A percentile compares a stretch with the other conserved stretches of the same genome.
Evolutionary conservation across 92 coral and sea anemone species (phyloP).

Genomic region (Nematostella vectensis): DNA sequence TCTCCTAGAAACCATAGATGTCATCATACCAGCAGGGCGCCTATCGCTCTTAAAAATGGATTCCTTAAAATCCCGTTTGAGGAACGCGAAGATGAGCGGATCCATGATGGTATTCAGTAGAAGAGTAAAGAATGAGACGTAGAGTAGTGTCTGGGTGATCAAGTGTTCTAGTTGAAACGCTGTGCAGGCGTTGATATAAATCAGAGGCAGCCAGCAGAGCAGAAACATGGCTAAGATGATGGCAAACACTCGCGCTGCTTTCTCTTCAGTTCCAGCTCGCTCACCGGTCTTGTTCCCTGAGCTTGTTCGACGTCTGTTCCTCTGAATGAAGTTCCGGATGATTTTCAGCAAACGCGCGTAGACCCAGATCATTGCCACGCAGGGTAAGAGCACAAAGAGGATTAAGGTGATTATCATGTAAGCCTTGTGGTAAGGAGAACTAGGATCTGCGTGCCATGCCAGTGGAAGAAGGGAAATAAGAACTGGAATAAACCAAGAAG

Average conservation of each 20-base stretch:
- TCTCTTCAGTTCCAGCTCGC: constrained; percentile 65
- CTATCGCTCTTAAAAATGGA: constrained; percentile 14
- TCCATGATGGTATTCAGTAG: constrained; percentile 69
- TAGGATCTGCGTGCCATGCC: constrained; percentile 54
- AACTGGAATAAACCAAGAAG: constrained; percentile 54
- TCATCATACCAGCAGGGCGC: background rate
- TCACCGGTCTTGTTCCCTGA: constrained; percentile 78
- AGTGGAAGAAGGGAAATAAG: constrained; percentile 55
- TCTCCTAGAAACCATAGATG: constrained; percentile 3
- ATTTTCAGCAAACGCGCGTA: constrained; percentile 60
- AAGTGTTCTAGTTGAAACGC: constrained; percentile 43
- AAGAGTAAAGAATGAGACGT: constrained; percentile 65
- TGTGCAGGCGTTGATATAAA: constrained; percentile 57
- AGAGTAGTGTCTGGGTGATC: constrained; percentile 33
- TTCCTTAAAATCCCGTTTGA: constrained; percentile 70
- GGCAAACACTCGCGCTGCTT: constrained; percentile 61
- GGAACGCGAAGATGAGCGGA: constrained; percentile 69
- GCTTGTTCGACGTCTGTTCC: constrained; percentile 66
- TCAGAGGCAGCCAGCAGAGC: constrained; percentile 67
- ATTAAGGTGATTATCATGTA: constrained; percentile 54
- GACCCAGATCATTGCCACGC: constrained; percentile 60
- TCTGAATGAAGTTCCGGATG: constrained; percentile 60
- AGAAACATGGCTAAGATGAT: constrained; percentile 59
- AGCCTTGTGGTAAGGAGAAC: constrained; percentile 40
- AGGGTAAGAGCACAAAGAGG: constrained; percentile 55